phyloP scores from a whole-genome alignment of 30 jellyfish, hydroid and myxozoan species.

The Hydractinia echinata region DNA sequence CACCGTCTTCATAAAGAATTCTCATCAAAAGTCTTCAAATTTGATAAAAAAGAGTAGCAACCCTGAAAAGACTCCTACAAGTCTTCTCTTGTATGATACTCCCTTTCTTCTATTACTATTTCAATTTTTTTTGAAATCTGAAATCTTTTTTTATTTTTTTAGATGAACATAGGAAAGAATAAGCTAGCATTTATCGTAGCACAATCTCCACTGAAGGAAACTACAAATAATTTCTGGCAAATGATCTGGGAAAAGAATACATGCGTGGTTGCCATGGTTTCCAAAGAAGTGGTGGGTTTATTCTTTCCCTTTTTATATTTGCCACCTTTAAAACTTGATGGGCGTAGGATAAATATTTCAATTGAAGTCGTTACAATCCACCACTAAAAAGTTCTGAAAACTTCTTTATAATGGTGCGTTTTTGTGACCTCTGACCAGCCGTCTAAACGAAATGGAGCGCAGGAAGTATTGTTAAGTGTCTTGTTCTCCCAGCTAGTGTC shows the following conservation, averaged over 20 bases:
- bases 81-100: not conserved
- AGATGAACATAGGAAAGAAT: conserved; percentile 62
- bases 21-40: not conserved
- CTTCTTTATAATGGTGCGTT: too few species aligned
- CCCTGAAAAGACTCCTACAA: not conserved
- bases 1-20: too few species aligned
- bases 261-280: conserved; percentile 66
- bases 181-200: conserved; percentile 65
- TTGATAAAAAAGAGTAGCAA: not conserved
- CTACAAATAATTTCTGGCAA: conserved; percentile 84
- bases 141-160: not conserved
- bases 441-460: too few species aligned
- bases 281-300: conserved; percentile 59
- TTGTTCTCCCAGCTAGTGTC: too few species aligned
- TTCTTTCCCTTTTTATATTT: too few species aligned
- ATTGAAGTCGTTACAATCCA: too few species aligned
- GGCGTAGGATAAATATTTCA: too few species aligned
- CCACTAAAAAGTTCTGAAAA: too few species aligned
- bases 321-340: too few species aligned
- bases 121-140: not conserved
- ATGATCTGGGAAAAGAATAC: conserved; percentile 89
- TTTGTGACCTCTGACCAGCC: too few species aligned
- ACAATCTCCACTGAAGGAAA: conserved; percentile 70
- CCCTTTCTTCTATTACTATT: not conserved
- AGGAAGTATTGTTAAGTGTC: too few species aligned